Percentiles rank a stretch among this genome's conserved stretches.
These are phyloP conservation scores for Corythaixoides concolor DNA, from an alignment of 2,113 vertebrate species.

Conservation along the genomic window DNA sequence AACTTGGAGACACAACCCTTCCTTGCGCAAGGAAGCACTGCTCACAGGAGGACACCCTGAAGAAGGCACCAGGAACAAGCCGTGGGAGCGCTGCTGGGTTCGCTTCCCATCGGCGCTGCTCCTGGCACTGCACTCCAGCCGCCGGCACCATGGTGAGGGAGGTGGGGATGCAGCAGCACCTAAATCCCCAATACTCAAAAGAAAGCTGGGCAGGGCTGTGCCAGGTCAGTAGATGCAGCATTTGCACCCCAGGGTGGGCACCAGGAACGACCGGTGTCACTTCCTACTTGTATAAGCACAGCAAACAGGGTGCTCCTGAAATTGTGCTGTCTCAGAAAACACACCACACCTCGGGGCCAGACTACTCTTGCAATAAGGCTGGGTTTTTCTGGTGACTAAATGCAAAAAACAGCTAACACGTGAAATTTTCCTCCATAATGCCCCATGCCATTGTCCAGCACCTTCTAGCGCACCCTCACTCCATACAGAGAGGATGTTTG, in stretches of 20 bases:
- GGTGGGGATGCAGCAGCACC: background rate
- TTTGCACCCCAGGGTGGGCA: background rate
- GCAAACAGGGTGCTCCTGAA: background rate
- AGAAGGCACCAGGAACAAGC: background rate
- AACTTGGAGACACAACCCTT: background rate
- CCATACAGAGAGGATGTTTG: background rate
- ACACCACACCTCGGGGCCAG: background rate
- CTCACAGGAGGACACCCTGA: background rate
- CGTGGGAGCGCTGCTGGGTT: background rate
- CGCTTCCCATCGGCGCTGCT: accelerated
- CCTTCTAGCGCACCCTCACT: background rate
- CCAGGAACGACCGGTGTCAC: background rate
- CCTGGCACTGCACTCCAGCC: accelerated
- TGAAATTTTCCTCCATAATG: background rate
- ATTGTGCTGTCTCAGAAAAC: background rate
- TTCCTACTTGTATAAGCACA: background rate
- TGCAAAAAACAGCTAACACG: accelerated
- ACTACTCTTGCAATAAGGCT: background rate
- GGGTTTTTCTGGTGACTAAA: background rate
- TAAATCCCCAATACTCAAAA: background rate
- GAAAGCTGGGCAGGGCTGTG: background rate
- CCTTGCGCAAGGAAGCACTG: background rate
- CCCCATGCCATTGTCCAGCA: background rate
- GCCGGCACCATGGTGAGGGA: accelerated
- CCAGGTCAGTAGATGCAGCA: background rate